Percentiles rank a stretch among this genome's conserved stretches.
These are phyloP conservation scores for Vanacampus margaritifer DNA, from an alignment of 2,113 vertebrate genomes.

Conservation along the genomic window DNA sequence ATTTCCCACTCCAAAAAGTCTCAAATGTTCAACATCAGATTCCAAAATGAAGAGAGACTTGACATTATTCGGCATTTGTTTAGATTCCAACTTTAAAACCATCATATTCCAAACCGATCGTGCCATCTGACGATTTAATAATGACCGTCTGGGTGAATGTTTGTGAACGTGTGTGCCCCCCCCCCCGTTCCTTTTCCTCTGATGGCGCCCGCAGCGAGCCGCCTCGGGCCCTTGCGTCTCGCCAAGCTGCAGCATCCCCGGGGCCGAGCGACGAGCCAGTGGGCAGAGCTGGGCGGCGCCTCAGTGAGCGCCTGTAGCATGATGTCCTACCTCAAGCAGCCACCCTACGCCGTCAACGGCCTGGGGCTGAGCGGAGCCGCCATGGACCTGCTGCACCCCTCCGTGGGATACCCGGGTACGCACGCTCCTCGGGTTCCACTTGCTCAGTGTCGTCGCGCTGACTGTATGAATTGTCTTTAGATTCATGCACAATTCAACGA, in stretches of 20 bases:
- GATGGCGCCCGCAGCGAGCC: constrained; percentile 30
- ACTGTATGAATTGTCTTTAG: not conserved
- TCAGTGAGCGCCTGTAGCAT: constrained; percentile 90
- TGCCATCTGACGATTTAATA: not conserved
- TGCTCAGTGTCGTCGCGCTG: not conserved
- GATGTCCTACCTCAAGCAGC: constrained; percentile 99
- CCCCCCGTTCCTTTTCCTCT: not conserved
- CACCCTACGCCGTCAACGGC: constrained; percentile 96
- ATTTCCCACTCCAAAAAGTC: too few relatives aligned
- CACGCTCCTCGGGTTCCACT: not conserved
- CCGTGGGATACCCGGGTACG: constrained; percentile 93
- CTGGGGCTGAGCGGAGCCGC: constrained; percentile 92
- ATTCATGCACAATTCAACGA: not conserved
- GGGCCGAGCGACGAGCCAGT: constrained; percentile 64
- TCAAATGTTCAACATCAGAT: too few relatives aligned
- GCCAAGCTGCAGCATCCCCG: constrained; percentile 77
- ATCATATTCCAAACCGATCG: too few relatives aligned
- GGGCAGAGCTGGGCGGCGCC: constrained; percentile 78
- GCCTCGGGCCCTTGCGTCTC: constrained; percentile 52
- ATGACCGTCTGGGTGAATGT: too few relatives aligned
- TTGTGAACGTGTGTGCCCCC: not conserved
- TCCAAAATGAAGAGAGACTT: too few relatives aligned
- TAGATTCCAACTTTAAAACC: too few relatives aligned
- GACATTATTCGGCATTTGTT: too few relatives aligned
- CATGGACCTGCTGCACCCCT: constrained; percentile 96